Percentiles rank a stretch among this genome's conserved stretches.
phyloP scores from a whole-genome alignment of 2,888 invertebrate genomes.

The Monopis laevigella region DNA sequence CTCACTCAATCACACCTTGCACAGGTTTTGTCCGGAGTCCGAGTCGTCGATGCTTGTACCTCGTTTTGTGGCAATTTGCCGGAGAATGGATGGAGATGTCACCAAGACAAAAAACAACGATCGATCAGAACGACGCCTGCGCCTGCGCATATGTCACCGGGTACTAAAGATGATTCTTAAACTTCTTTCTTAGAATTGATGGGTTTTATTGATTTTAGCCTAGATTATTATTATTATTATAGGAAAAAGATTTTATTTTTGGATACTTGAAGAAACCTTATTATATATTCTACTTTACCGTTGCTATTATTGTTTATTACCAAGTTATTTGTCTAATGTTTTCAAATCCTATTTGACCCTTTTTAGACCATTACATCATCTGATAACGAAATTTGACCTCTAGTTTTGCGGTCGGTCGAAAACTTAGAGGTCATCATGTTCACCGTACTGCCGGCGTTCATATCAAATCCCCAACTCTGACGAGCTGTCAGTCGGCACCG shows the following conservation, averaged over 20 bases:
- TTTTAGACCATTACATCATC: no score
- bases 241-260: neutral
- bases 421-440: conserved; percentile 8
- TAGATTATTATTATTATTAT: neutral
- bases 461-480: conserved; percentile 19
- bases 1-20: conserved; percentile 35
- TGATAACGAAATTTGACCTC: conserved; percentile 3
- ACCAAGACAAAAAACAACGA: conserved; percentile 60
- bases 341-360: no score
- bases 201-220: neutral
- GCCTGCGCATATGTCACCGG: conserved; percentile 40
- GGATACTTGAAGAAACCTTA: neutral
- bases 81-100: conserved; percentile 60
- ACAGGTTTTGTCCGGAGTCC: neutral
- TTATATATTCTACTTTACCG: neutral
- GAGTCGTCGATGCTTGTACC: conserved; percentile 17
- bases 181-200: conserved; percentile 13
- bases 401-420: neutral
- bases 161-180: conserved; percentile 18
- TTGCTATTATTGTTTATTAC: neutral
- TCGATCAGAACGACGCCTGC: conserved; percentile 47
- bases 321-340: no score
- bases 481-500: conserved; percentile 35
- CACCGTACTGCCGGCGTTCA: neutral
- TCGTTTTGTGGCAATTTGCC: conserved; percentile 51